Conservation (phyloP, 2,888 invertebrate species). For the Asteroscopus sphinx region DNA sequence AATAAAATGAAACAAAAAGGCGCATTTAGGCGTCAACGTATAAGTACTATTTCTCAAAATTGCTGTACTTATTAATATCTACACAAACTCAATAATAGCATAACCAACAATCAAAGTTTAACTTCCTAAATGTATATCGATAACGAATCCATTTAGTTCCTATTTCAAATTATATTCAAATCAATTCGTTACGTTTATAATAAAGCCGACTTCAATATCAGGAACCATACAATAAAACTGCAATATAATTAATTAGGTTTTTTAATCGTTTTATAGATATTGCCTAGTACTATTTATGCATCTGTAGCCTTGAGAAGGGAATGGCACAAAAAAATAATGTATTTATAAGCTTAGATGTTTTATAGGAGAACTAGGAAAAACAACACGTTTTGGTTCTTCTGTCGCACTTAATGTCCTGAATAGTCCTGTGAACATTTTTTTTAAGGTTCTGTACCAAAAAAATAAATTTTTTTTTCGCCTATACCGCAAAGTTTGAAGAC, state of each 20-base stretch:
- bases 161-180: not conserved
- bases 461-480: too few relatives aligned
- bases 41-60: too few relatives aligned
- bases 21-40: too few relatives aligned
- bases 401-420: too few relatives aligned
- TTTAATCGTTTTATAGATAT: slow-evolving; percentile 14
- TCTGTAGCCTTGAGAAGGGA: slow-evolving; percentile 47
- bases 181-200: slow-evolving; percentile 6
- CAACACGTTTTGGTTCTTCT: too few relatives aligned
- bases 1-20: too few relatives aligned
- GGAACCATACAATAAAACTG: slow-evolving; percentile 17
- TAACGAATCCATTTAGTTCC: not conserved
- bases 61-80: not conserved
- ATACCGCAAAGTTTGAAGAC: too few relatives aligned
- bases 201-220: not conserved
- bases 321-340: slow-evolving; percentile 22
- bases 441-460: too few relatives aligned
- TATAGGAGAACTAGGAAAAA: too few relatives aligned
- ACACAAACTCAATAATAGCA: not conserved
- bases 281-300: slow-evolving; percentile 11
- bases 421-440: too few relatives aligned
- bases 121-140: not conserved
- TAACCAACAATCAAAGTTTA: too few relatives aligned
- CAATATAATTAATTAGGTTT: slow-evolving; percentile 20
- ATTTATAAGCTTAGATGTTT: too few relatives aligned